A percentile compares a stretch with the other conserved stretches of the same genome.
These are phyloP conservation scores for Pristionchus entomophagus DNA, from an alignment of 2,888 invertebrate species.

Conservation along the genomic window DNA sequence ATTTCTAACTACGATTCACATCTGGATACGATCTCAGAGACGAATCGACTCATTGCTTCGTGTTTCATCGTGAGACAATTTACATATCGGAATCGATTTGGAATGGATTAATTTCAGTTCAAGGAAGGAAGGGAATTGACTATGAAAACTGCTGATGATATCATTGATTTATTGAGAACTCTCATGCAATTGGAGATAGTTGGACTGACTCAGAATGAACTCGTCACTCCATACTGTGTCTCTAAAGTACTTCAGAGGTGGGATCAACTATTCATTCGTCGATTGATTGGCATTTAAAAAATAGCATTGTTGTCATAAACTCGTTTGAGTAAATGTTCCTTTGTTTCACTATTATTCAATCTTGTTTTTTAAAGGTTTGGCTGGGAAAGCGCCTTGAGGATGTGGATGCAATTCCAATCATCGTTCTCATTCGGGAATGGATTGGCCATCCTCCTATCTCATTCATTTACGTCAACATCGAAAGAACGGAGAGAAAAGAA, in stretches of 20 bases:
- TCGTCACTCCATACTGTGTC: neutral
- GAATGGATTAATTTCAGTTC: neutral
- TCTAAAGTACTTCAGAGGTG: neutral
- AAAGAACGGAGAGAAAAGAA: neutral
- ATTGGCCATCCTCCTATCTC: neutral
- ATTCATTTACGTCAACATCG: neutral
- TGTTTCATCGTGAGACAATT: conserved; percentile 8
- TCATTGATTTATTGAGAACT: conserved; percentile 19
- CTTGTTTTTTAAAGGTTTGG: neutral
- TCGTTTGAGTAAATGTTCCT: too few relatives aligned
- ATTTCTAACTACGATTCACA: neutral
- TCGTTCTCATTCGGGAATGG: conserved; percentile 22
- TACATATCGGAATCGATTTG: neutral
- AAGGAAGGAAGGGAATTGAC: neutral
- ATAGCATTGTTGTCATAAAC: too few relatives aligned
- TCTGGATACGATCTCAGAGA: neutral
- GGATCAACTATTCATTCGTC: neutral
- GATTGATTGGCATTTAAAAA: too few relatives aligned
- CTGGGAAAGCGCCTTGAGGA: neutral
- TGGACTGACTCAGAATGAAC: neutral
- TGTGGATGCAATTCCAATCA: conserved; percentile 25
- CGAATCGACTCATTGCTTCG: neutral
- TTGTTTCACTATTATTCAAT: neutral
- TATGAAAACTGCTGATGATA: neutral
- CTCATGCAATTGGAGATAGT: conserved; percentile 37